Base-by-base conservation (phyloP, 2,888 invertebrate genomes). In the Nomada ferruginata region DNA sequence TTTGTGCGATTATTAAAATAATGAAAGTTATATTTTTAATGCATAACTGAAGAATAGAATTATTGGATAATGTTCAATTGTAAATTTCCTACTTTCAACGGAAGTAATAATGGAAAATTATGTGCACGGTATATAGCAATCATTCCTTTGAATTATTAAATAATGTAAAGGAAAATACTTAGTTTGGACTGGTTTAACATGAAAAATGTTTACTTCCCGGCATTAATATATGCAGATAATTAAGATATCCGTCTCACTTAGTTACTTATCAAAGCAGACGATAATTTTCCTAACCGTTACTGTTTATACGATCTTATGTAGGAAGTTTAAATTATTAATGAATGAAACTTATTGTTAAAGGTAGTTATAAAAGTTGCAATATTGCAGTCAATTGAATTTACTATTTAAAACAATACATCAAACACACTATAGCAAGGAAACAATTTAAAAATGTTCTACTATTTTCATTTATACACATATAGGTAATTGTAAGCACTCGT, bases 271-370 rank as follows among this genome's bases (percentile, higher is more conserved):
- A 59, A n/a, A 47, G 4, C 26, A 20, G 42, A 71, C 61, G 23
- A n/a, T 52, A 61, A 71, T 52, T 53, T 60, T 42, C 10, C 36
- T 42, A 53, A 61, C 71, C 61, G 71, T 55, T 63, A n/a, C 61
- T 20, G 20, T 23, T 36, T 10, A n/a, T 15, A 15, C 11, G 15
- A 50, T 60, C 52, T 53, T 65, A 29, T 50, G 29, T n/a, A 20
- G n/a, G n/a, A 26, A 10, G 4, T 50, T 18, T 52, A 26, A 36
- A 10, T 15, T 13, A 57, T 57, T 26, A 13, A 47, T 47, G 47
- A 65, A 59, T 69, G 60, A 50, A 0, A 50, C 2, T 29, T 2
- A 11, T 4, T 2, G 47, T 44, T 50, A 4, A n/a, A 60, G 60
- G 36, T 60, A 70, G 50, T 52, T 60, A 50, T 52, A 20, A 36